Percentiles rank a stretch among this genome's conserved stretches.
phyloP scores from a whole-genome alignment of 2,797 vertebrate species.

The Varecia variegata region DNA sequence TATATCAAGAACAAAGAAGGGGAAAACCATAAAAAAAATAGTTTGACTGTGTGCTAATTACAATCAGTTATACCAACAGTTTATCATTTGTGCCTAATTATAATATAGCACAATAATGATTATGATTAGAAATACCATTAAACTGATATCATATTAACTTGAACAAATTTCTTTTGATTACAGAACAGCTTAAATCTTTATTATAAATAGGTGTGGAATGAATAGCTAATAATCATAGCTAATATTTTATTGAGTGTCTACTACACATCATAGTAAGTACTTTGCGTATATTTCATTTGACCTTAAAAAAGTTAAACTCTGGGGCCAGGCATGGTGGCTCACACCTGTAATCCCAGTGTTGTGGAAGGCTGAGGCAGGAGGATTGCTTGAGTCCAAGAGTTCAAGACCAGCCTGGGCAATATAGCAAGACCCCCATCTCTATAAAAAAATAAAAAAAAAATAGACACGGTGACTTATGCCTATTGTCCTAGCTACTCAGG shows the following conservation, averaged over 20 bases:
- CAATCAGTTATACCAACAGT: conserved; percentile 59
- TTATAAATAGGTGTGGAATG: conserved; percentile 58
- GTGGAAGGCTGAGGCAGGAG: not conserved
- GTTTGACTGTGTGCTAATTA: conserved; percentile 61
- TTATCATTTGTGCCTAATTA: conserved; percentile 71
- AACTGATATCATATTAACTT: conserved; percentile 64
- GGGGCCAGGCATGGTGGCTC: not conserved
- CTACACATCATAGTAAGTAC: conserved; percentile 45
- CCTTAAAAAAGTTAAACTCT: not conserved
- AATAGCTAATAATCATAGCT: conserved; percentile 60
- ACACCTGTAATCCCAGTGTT: not conserved
- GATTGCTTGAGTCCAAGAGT: not conserved
- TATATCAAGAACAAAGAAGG: conserved; percentile 59
- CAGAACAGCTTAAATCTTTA: conserved; percentile 49
- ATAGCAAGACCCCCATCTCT: not conserved
- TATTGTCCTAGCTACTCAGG: not conserved
- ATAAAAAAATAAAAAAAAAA: not conserved
- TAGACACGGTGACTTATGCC: not conserved
- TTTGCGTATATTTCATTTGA: conserved; percentile 53
- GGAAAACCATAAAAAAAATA: conserved; percentile 34
- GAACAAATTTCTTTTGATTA: conserved; percentile 69
- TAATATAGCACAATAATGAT: conserved; percentile 67
- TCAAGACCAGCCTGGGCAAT: not conserved
- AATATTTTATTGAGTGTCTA: conserved; percentile 71
- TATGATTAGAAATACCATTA: conserved; percentile 70